A percentile compares a stretch with the other conserved stretches of the same genome.
Evolutionary conservation across 2,888 invertebrate species (phyloP).

Genomic region (Meliscaeva auricollis): DNA sequence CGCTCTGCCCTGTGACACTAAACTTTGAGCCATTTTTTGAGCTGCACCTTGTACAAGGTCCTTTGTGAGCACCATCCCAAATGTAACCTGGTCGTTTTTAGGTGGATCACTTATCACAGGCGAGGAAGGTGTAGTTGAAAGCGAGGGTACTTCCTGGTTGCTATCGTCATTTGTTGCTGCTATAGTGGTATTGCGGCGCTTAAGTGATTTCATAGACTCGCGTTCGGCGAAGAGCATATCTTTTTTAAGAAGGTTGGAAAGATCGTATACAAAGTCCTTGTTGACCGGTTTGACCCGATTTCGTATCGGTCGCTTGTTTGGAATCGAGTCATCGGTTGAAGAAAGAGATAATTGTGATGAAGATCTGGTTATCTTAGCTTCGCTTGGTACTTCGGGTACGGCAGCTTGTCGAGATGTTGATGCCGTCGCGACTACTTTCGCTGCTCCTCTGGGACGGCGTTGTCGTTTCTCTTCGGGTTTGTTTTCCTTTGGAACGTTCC

Average conservation of each 20-base stretch:
- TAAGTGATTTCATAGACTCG: conserved; percentile 72
- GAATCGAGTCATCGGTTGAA: conserved; percentile 73
- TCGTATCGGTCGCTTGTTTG: conserved; percentile 86
- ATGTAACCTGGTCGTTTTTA: not conserved
- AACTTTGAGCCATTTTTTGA: conserved; percentile 78
- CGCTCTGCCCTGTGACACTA: conserved; percentile 80
- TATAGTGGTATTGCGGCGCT: conserved; percentile 77
- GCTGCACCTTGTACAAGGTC: conserved; percentile 79
- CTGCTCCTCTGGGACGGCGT: conserved; percentile 65
- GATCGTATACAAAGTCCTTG: conserved; percentile 90
- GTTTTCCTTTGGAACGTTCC: conserved; percentile 58
- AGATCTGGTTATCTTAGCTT: conserved; percentile 78
- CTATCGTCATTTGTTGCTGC: conserved; percentile 58
- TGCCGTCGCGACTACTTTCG: conserved; percentile 72
- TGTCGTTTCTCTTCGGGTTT: conserved; percentile 73
- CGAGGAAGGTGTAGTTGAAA: conserved; percentile 70
- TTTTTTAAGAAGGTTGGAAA: conserved; percentile 86
- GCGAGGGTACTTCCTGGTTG: conserved; percentile 54
- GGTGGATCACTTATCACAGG: conserved; percentile 59
- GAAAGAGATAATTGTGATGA: conserved; percentile 76
- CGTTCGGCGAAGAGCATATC: conserved; percentile 77
- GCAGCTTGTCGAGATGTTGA: conserved; percentile 39
- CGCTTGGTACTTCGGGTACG: conserved; percentile 29
- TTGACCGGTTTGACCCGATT: conserved; percentile 88
- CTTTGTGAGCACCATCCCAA: conserved; percentile 15